phyloP scores from a whole-genome alignment of 2,888 invertebrate genomes.

The Brachypterus glaber region DNA sequence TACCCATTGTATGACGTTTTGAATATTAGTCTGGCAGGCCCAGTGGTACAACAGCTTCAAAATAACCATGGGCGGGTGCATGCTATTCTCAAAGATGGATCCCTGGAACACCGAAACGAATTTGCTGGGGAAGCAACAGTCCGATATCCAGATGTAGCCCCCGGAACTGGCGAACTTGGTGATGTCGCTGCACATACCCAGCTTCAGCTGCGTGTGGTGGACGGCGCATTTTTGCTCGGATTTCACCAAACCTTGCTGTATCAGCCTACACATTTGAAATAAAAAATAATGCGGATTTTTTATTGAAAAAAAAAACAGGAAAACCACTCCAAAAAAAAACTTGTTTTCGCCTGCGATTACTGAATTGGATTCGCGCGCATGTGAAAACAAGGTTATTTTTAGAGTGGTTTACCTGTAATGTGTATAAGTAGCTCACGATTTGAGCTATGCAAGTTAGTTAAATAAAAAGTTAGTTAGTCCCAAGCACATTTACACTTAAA shows the following conservation, averaged over 20 bases:
- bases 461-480: too few species aligned
- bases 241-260: conserved; percentile 72
- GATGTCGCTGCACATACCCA: conserved; percentile 79
- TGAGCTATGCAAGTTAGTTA: too few species aligned
- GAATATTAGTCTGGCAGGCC: conserved; percentile 83
- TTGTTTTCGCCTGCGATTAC: too few species aligned
- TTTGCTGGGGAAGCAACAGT: conserved; percentile 74
- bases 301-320: too few species aligned
- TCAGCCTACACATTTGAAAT: too few species aligned
- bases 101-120: conserved; percentile 82
- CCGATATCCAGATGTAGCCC: conserved; percentile 85
- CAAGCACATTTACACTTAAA: too few species aligned
- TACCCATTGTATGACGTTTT: conserved; percentile 84
- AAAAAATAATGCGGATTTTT: too few species aligned
- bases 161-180: conserved; percentile 80
- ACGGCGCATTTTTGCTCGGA: conserved; percentile 69
- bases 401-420: too few species aligned
- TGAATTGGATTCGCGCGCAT: too few species aligned
- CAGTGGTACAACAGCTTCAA: conserved; percentile 83
- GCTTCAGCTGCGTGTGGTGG: conserved; percentile 63
- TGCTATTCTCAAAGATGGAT: conserved; percentile 77
- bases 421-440: too few species aligned
- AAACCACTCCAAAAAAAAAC: too few species aligned
- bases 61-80: conserved; percentile 72
- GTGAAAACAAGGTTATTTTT: too few species aligned